Percentiles rank a stretch among this genome's conserved stretches.
phyloP scores from a whole-genome alignment of 2,888 invertebrate species.

The Callinectes sapidus region DNA sequence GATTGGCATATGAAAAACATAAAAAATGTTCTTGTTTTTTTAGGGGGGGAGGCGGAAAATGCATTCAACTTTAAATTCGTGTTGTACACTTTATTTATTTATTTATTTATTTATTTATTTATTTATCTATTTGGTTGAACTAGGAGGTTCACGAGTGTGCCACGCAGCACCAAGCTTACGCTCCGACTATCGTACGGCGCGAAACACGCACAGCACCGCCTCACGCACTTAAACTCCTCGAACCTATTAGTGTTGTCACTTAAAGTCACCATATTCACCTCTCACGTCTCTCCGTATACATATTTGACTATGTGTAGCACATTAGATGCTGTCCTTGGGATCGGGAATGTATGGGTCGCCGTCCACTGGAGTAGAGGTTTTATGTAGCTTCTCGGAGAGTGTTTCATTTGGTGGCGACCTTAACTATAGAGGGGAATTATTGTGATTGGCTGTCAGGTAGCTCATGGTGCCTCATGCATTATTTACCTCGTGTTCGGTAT shows the following conservation, averaged over 20 bases:
- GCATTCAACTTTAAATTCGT: not conserved
- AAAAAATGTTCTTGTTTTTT: not conserved
- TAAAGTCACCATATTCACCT: not conserved
- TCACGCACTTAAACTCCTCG: not conserved
- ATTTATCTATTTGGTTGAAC: not conserved
- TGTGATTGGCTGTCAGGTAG: not conserved
- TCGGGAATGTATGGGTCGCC: not conserved
- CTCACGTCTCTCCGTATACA: not conserved
- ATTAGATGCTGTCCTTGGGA: not conserved
- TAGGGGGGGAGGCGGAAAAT: not conserved
- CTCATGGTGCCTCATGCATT: not conserved
- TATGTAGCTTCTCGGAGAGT: not conserved
- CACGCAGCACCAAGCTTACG: conserved; percentile 12
- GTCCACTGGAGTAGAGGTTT: not conserved
- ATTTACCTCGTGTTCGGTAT: not conserved
- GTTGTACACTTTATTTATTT: not conserved
- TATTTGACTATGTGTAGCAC: not conserved
- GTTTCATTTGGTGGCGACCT: not conserved
- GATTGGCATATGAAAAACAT: not conserved
- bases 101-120: not conserved
- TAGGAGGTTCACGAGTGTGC: not conserved
- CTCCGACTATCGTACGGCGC: not conserved
- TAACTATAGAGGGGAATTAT: not conserved
- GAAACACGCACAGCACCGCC: not conserved
- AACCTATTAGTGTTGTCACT: not conserved